Conservation (phyloP, 2,888 invertebrate species). For the Mesorhabditis spiculigera region DNA sequence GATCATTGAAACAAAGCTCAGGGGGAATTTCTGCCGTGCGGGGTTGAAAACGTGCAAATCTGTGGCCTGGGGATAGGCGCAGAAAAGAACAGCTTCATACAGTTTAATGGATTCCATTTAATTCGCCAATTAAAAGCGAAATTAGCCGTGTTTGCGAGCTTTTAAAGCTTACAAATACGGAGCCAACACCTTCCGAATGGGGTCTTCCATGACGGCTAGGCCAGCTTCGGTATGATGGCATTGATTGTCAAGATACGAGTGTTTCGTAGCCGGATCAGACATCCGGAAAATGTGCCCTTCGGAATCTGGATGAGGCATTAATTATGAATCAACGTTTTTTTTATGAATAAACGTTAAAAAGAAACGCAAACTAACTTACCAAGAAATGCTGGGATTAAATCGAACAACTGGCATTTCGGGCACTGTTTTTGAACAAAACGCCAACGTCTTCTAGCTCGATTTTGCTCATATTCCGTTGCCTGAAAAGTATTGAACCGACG, state of each 20-base stretch:
- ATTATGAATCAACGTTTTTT: not conserved
- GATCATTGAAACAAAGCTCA: no score
- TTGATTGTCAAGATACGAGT: not conserved
- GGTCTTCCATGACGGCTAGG: not conserved
- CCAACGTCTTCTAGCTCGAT: not conserved
- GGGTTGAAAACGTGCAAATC: no score
- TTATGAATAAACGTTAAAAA: not conserved
- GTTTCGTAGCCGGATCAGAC: not conserved
- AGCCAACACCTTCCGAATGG: not conserved
- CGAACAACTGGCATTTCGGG: not conserved
- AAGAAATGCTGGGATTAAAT: not conserved
- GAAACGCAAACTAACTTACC: not conserved
- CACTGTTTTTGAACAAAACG: not conserved
- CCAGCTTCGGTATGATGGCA: constrained; percentile 3
- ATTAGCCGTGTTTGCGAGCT: no score
- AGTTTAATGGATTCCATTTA: no score
- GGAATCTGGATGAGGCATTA: not conserved
- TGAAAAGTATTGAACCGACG: not conserved
- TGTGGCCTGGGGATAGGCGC: no score
- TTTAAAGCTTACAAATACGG: not conserved
- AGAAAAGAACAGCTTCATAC: no score
- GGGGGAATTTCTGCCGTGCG: no score
- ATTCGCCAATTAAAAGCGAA: no score
- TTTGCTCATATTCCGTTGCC: not conserved
- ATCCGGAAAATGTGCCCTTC: not conserved